Conservation (phyloP, 2,888 invertebrate genomes). For the Petrophora chlorosata region DNA sequence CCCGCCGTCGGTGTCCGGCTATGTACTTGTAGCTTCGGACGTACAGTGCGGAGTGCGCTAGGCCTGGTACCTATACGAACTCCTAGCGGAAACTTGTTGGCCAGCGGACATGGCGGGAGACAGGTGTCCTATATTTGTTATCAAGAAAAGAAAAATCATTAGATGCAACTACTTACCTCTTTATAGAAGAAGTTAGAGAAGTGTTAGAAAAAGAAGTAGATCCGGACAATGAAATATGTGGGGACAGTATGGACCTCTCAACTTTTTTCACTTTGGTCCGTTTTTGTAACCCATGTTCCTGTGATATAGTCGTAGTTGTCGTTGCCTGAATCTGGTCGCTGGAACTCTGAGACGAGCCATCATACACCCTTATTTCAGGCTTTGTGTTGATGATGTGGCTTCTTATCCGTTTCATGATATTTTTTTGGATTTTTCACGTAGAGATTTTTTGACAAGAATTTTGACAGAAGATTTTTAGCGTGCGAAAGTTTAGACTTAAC, state of each 20-base stretch:
- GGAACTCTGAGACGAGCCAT: slow-evolving; percentile 11
- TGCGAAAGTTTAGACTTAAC: not conserved
- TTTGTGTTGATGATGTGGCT: not conserved
- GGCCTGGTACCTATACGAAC: no score
- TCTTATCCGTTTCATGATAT: not conserved
- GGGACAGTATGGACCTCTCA: slow-evolving; percentile 22
- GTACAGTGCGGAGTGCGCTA: no score
- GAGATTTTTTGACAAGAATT: slow-evolving; percentile 25
- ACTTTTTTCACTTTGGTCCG: slow-evolving; percentile 4
- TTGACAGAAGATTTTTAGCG: slow-evolving; percentile 10
- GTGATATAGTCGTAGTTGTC: slow-evolving; percentile 21
- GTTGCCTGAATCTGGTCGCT: slow-evolving; percentile 10
- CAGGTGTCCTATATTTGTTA: no score
- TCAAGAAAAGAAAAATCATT: not conserved
- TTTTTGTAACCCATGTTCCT: slow-evolving; percentile 41
- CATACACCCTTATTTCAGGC: slow-evolving; percentile 4
- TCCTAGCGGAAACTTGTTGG: no score
- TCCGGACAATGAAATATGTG: slow-evolving; percentile 26
- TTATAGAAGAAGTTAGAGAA: slow-evolving; percentile 40
- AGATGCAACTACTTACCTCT: slow-evolving; percentile 33
- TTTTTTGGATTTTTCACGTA: slow-evolving; percentile 3
- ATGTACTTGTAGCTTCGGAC: no score
- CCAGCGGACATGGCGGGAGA: no score
- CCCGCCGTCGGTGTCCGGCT: no score
- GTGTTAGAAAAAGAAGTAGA: slow-evolving; percentile 27